A percentile compares a stretch with the other conserved stretches of the same genome.
Evolutionary conservation across 64 coral and sea anemone species (phyloP).

Genomic region (Montipora capricornis): DNA sequence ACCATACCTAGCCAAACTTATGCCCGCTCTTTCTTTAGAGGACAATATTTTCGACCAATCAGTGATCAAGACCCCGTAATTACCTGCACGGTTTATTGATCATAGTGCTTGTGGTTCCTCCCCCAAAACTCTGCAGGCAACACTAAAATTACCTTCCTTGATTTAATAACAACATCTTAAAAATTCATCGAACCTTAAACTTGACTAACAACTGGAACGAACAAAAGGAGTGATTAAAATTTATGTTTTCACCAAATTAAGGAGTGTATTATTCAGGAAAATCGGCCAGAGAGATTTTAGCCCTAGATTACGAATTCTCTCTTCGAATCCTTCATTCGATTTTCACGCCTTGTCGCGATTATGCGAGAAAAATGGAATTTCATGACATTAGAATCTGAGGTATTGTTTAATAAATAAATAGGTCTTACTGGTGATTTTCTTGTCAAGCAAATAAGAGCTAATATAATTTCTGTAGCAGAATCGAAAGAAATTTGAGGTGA

Average conservation of each 20-base stretch:
- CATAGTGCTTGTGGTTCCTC: background rate
- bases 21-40: background rate
- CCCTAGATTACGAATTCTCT: background rate
- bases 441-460: background rate
- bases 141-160: constrained; percentile 4
- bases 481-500: background rate
- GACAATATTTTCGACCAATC: constrained; percentile 5
- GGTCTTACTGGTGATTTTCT: constrained; percentile 32
- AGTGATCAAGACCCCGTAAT: background rate
- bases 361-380: constrained; percentile 60
- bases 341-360: constrained; percentile 37
- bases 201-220: background rate
- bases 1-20: background rate
- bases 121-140: background rate
- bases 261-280: background rate
- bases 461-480: background rate
- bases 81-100: constrained; percentile 11
- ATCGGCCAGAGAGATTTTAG: background rate
- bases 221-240: background rate
- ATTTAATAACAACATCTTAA: background rate
- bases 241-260: background rate
- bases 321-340: background rate
- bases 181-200: constrained; percentile 24
- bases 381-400: constrained; percentile 28
- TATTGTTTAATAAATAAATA: constrained; percentile 57